Evolutionary conservation across 2,113 vertebrate genomes (phyloP).

Genomic region (Odocoileus virginianus): DNA sequence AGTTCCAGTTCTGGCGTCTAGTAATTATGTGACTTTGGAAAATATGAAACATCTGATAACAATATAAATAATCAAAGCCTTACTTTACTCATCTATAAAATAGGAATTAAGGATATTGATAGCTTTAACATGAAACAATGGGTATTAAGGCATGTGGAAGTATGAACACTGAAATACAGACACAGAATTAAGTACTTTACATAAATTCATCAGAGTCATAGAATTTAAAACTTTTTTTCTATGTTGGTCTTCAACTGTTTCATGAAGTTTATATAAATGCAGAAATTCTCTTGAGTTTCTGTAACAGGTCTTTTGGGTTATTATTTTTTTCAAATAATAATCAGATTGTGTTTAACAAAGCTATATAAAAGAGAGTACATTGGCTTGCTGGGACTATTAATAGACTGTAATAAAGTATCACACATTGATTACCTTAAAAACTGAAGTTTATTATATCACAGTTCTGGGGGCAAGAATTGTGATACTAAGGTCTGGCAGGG

Average conservation of each 20-base stretch:
- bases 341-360: not conserved
- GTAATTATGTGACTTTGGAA: accelerated
- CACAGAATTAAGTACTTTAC: not conserved
- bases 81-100: not conserved
- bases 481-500: not conserved
- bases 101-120: not conserved
- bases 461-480: not conserved
- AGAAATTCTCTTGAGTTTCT: not conserved
- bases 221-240: not conserved
- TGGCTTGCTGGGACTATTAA: not conserved
- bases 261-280: not conserved
- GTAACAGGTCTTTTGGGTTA: not conserved
- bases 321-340: not conserved
- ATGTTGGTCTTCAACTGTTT: not conserved
- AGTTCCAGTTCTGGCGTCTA: not conserved
- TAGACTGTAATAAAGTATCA: not conserved
- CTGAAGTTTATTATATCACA: not conserved
- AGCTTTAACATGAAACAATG: not conserved
- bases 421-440: not conserved
- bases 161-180: not conserved
- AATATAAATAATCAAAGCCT: not conserved
- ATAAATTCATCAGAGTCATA: not conserved
- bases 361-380: not conserved
- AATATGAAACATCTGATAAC: not conserved
- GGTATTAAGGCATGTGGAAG: not conserved